Evolutionary conservation across 2,113 vertebrate genomes (phyloP).

Genomic region (Hippocampus zosterae): DNA sequence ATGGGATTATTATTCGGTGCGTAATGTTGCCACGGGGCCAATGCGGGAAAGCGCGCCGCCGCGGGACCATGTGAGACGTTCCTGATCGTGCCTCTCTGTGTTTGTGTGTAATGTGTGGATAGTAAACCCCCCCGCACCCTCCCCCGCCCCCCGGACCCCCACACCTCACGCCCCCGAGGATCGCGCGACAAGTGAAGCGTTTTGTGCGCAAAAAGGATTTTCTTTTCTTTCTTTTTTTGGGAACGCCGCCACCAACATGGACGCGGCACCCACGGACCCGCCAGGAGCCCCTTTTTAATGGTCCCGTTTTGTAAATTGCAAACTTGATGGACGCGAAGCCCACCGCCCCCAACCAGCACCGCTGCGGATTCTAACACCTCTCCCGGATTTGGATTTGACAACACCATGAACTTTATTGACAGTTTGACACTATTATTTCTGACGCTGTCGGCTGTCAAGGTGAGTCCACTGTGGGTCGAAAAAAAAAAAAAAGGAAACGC

Average conservation of each 20-base stretch:
- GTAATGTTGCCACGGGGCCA: constrained; percentile 71
- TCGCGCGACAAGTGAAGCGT: constrained; percentile 62
- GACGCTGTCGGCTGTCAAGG: constrained; percentile 79
- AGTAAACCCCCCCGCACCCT: neutral
- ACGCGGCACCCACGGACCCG: neutral
- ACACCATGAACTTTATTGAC: constrained; percentile 80
- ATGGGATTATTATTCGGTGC: constrained; percentile 67
- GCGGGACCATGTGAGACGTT: constrained; percentile 72
- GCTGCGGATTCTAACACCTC: constrained; percentile 66
- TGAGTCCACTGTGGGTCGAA: constrained; percentile 53
- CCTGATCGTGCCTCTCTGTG: constrained; percentile 74
- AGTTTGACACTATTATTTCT: constrained; percentile 78
- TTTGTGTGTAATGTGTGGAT: constrained; percentile 63
- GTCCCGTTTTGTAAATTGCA: constrained; percentile 50
- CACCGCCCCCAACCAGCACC: constrained; percentile 44
- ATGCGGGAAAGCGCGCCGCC: constrained; percentile 54
- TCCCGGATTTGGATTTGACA: constrained; percentile 59
- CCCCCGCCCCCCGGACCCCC: neutral
- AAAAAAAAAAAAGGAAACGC: neutral
- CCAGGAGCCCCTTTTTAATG: constrained; percentile 31
- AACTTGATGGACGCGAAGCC: constrained; percentile 6
- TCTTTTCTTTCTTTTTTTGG: neutral
- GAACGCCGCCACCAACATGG: constrained; percentile 1
- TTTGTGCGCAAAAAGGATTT: constrained; percentile 44
- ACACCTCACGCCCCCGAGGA: neutral